Evolutionary conservation across 2,797 vertebrate species (phyloP).

Genomic region (Sebastes flavidus): DNA sequence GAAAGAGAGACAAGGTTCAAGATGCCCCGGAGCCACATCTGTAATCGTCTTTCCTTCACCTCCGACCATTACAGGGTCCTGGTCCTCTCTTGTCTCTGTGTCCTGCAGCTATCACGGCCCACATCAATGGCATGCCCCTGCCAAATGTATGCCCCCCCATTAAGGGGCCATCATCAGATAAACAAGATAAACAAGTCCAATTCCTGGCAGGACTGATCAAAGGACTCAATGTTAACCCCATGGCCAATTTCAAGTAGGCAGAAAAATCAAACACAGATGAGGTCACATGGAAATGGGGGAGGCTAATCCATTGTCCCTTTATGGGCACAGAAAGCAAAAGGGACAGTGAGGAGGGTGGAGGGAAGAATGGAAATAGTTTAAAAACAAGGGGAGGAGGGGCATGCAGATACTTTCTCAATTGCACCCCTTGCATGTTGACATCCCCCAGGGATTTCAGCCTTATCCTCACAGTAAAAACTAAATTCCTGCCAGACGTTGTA

Average conservation of each 20-base stretch:
- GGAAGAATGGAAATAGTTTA: slow-evolving; percentile 28
- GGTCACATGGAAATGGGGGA: slow-evolving; percentile 68
- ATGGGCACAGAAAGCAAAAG: slow-evolving; percentile 50
- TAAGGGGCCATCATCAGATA: slow-evolving; percentile 84
- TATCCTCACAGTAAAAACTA: slow-evolving; percentile 3
- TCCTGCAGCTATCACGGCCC: slow-evolving; percentile 75
- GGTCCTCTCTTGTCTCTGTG: slow-evolving; percentile 64
- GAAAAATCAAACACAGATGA: slow-evolving; percentile 82
- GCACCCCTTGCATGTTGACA: background rate
- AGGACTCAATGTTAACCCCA: slow-evolving; percentile 76
- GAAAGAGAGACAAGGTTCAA: slow-evolving; percentile 70
- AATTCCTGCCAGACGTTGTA: background rate
- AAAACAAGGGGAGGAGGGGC: background rate
- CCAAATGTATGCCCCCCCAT: slow-evolving; percentile 73
- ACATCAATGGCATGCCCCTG: slow-evolving; percentile 80
- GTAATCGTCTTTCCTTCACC: slow-evolving; percentile 80
- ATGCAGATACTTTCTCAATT: slow-evolving; percentile 1
- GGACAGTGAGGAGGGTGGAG: slow-evolving; percentile 42
- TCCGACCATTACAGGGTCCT: slow-evolving; percentile 69
- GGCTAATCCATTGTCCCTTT: slow-evolving; percentile 64
- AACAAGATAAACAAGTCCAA: slow-evolving; percentile 85
- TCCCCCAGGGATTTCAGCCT: background rate
- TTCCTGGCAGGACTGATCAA: slow-evolving; percentile 83
- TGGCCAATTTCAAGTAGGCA: slow-evolving; percentile 79
- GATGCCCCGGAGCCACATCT: slow-evolving; percentile 78